Evolutionary conservation across 2,888 invertebrate species (phyloP).

Genomic region (Lithosia quadra): DNA sequence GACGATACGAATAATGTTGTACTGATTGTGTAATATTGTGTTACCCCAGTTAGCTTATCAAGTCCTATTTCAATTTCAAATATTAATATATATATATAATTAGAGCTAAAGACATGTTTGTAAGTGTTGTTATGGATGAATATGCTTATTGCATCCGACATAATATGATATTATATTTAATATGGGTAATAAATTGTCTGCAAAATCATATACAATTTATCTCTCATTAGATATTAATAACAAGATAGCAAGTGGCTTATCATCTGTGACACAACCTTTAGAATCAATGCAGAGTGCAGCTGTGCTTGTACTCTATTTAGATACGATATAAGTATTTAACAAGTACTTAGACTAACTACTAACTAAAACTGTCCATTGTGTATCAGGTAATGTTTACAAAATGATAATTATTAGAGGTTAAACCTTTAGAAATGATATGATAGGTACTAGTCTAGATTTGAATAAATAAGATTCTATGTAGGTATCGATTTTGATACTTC

Average conservation of each 20-base stretch:
- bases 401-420: too few relatives aligned
- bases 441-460: too few relatives aligned
- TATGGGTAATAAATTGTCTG: neutral
- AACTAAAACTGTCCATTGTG: too few relatives aligned
- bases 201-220: constrained; percentile 26
- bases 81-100: too few relatives aligned
- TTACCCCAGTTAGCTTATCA: neutral
- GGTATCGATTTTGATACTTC: too few relatives aligned
- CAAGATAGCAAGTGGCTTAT: constrained; percentile 37
- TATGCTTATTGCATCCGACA: neutral
- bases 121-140: neutral
- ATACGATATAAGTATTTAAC: neutral
- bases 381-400: too few relatives aligned
- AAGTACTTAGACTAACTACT: neutral
- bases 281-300: constrained; percentile 28
- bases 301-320: neutral
- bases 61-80: constrained; percentile 5
- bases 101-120: neutral
- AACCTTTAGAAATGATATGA: too few relatives aligned
- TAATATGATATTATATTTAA: neutral
- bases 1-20: neutral
- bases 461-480: too few relatives aligned
- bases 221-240: constrained; percentile 42
- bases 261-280: constrained; percentile 46
- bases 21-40: neutral